phyloP scores from a whole-genome alignment of 2,113 vertebrate genomes.

The Dermatemys mawii region DNA sequence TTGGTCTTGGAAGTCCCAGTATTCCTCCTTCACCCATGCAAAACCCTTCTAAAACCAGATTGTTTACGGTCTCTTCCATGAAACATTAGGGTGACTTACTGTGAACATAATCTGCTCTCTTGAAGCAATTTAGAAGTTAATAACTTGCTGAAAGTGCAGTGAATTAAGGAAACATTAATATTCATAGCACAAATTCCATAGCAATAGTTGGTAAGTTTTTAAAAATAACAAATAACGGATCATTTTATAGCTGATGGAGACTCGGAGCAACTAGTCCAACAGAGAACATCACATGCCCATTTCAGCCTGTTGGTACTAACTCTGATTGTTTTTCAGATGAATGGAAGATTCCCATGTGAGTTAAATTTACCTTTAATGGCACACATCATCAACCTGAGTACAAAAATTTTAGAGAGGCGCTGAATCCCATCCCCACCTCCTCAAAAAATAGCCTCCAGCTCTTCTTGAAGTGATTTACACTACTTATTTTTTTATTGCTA shows the following conservation, averaged over 20 bases:
- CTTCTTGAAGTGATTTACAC: background rate
- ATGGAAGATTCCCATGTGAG: background rate
- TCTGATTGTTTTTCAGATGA: background rate
- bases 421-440: background rate
- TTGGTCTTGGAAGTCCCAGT: background rate
- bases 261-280: background rate
- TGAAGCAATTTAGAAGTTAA: background rate
- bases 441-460: background rate
- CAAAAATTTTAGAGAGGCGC: background rate
- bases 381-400: background rate
- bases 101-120: background rate
- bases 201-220: background rate
- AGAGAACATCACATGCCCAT: background rate
- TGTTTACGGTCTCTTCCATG: background rate
- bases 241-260: background rate
- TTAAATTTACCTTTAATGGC: background rate
- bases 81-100: background rate
- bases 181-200: background rate
- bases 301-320: background rate
- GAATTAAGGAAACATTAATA: background rate
- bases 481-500: background rate
- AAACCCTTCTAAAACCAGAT: background rate
- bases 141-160: background rate
- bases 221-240: background rate
- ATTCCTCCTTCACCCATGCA: background rate